Percentiles rank a stretch among this genome's conserved stretches.
These are phyloP conservation scores for Sussaba pulchella DNA, from an alignment of 2,888 invertebrate species.

Conservation along the genomic window DNA sequence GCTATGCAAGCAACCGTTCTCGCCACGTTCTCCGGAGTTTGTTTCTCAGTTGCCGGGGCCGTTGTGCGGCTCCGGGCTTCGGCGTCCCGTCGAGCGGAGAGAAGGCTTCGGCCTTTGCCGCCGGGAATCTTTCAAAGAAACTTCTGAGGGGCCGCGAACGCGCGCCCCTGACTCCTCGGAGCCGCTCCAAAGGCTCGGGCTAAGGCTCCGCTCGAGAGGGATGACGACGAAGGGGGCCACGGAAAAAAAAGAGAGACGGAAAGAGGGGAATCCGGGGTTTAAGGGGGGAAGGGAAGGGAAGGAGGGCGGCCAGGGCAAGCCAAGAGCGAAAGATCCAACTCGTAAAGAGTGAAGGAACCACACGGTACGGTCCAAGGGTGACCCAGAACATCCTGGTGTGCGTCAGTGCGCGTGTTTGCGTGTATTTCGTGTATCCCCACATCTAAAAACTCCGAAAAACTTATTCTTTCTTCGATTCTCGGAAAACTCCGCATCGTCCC, in stretches of 20 bases:
- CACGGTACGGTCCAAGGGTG: slow-evolving; percentile 48
- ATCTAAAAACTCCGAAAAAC: not conserved
- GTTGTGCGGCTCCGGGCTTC: slow-evolving; percentile 35
- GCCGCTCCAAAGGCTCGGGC: slow-evolving; percentile 40
- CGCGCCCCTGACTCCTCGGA: slow-evolving; percentile 63
- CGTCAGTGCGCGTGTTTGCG: too few relatives aligned
- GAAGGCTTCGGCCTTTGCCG: slow-evolving; percentile 64
- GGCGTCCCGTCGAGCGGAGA: slow-evolving; percentile 47
- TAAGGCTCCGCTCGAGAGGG: slow-evolving; percentile 30
- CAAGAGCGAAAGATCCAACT: not conserved
- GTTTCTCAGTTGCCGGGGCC: slow-evolving; percentile 38
- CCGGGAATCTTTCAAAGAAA: slow-evolving; percentile 79
- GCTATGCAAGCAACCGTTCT: slow-evolving; percentile 18
- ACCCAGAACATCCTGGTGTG: slow-evolving; percentile 46
- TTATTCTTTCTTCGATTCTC: slow-evolving; percentile 35
- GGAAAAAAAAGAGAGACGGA: not conserved
- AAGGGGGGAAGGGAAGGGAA: not conserved
- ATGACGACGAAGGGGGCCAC: slow-evolving; percentile 32
- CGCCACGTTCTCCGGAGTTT: slow-evolving; percentile 27
- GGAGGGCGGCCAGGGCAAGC: not conserved
- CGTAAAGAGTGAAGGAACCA: not conserved
- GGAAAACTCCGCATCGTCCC: slow-evolving; percentile 29
- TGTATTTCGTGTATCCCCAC: too few relatives aligned
- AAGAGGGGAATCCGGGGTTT: too few relatives aligned
- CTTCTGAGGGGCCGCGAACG: slow-evolving; percentile 76